A percentile compares a stretch with the other conserved stretches of the same genome.
phyloP scores from a whole-genome alignment of 64 coral and sea anemone species.

The Cladopsammia gracilis region DNA sequence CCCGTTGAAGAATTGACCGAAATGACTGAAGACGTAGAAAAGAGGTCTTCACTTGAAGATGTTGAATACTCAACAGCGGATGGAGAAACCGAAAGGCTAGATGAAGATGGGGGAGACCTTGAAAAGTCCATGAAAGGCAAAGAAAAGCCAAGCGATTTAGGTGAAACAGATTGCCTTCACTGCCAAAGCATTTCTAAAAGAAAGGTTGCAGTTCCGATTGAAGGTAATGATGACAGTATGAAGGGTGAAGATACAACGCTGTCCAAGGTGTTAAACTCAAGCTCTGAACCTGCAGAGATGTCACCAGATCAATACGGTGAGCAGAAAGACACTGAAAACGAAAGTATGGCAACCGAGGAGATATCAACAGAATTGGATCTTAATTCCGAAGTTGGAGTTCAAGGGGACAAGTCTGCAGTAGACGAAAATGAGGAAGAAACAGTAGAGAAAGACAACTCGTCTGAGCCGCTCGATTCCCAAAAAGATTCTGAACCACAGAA shows the following conservation, averaged over 20 bases:
- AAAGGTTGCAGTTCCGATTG: background rate
- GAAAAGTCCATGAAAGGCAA: background rate
- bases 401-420: background rate
- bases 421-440: background rate
- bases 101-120: slow-evolving; percentile 21
- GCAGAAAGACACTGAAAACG: background rate
- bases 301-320: background rate
- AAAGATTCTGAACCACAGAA: background rate
- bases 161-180: background rate
- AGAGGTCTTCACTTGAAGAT: background rate
- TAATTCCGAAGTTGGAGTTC: background rate
- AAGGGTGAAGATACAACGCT: background rate
- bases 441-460: background rate
- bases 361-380: background rate
- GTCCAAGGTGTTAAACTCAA: background rate
- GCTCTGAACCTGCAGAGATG: background rate
- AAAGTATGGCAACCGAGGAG: background rate
- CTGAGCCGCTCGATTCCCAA: background rate
- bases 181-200: background rate
- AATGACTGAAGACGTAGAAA: background rate
- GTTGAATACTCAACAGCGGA: background rate
- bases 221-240: background rate
- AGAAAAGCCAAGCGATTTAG: background rate
- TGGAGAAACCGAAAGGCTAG: background rate
- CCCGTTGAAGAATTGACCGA: background rate